These are phyloP conservation scores for Choristoneura fumiferana DNA, from an alignment of 1,140 invertebrate species.

Conservation along the genomic window DNA sequence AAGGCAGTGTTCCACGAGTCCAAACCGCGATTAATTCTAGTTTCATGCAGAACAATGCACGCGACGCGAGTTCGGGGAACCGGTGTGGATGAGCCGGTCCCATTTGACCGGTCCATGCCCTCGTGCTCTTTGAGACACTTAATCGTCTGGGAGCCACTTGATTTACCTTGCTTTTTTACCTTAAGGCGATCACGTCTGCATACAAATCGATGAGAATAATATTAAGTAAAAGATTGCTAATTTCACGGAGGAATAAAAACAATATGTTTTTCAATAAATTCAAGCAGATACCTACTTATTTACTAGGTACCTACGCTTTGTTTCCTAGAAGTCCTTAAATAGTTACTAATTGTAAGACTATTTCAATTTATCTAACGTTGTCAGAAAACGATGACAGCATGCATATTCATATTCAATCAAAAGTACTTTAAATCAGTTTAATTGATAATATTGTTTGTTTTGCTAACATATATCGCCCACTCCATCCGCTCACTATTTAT, in stretches of 20 bases:
- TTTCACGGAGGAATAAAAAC: too few relatives aligned
- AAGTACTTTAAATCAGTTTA: background rate
- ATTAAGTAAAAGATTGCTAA: too few relatives aligned
- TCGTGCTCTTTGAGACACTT: slow-evolving; percentile 6
- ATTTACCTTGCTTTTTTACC: slow-evolving; percentile 6
- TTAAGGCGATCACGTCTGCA: slow-evolving; percentile 1
- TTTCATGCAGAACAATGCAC: background rate
- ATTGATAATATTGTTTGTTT: background rate
- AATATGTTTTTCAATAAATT: too few relatives aligned
- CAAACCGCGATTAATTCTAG: background rate
- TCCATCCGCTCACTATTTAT: slow-evolving; percentile 16
- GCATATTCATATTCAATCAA: too few relatives aligned
- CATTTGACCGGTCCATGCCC: slow-evolving; percentile 17
- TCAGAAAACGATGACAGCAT: too few relatives aligned
- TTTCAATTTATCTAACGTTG: too few relatives aligned
- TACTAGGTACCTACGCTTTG: too few relatives aligned
- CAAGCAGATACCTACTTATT: too few relatives aligned
- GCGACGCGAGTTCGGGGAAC: slow-evolving; percentile 9
- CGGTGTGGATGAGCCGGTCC: background rate
- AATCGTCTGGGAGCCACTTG: background rate
- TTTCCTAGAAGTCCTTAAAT: too few relatives aligned
- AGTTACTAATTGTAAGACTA: too few relatives aligned
- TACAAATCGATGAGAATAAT: background rate
- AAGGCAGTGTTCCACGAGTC: background rate
- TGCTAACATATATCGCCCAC: slow-evolving; percentile 3